phyloP scores from a whole-genome alignment of 2,888 invertebrate species.

The Lobophora halterata region DNA sequence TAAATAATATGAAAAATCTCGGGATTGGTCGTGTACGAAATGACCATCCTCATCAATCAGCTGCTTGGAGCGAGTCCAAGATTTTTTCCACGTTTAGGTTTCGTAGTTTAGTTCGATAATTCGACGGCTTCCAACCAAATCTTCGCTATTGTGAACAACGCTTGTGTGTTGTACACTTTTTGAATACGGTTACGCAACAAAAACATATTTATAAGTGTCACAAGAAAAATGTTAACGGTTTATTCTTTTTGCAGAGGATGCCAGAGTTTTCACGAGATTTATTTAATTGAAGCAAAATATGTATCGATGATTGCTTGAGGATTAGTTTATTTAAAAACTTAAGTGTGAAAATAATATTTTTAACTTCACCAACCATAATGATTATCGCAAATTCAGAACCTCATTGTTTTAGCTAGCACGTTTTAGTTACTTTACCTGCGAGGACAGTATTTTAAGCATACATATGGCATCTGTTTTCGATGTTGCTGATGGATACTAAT shows the following conservation, averaged over 20 bases:
- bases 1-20: constrained; percentile 80
- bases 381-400: too few relatives aligned
- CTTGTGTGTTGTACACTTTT: constrained; percentile 17
- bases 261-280: constrained; percentile 20
- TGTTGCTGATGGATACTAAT: constrained; percentile 63
- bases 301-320: constrained; percentile 14
- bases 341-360: too few relatives aligned
- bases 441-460: constrained; percentile 45
- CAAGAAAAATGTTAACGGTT: constrained; percentile 24
- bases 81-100: constrained; percentile 80
- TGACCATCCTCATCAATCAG: constrained; percentile 82
- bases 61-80: constrained; percentile 77
- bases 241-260: constrained; percentile 21
- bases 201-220: constrained; percentile 25
- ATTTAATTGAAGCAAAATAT: constrained; percentile 17
- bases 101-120: constrained; percentile 75
- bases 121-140: constrained; percentile 51
- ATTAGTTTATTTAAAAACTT: too few relatives aligned
- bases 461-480: constrained; percentile 50
- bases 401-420: constrained; percentile 8
- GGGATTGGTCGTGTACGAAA: constrained; percentile 80
- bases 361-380: too few relatives aligned
- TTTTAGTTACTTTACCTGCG: constrained; percentile 26
- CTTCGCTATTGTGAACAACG: constrained; percentile 31
- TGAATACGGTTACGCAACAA: constrained; percentile 19